Evolutionary conservation across 1,140 invertebrate species (phyloP).

Genomic region (Drosophila tropicalis): DNA sequence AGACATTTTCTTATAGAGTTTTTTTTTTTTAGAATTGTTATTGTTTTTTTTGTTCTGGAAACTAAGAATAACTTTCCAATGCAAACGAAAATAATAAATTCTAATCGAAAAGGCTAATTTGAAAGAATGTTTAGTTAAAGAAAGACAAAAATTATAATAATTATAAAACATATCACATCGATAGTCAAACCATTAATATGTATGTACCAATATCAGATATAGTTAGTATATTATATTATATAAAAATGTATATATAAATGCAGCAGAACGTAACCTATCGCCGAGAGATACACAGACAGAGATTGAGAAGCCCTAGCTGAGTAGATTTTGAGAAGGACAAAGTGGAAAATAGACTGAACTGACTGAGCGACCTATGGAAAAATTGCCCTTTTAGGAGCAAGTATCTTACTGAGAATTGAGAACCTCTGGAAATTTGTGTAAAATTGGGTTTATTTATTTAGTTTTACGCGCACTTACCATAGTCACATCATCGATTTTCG

Average conservation of each 20-base stretch:
- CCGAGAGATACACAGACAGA: not conserved
- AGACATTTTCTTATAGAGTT: slow-evolving; percentile 72
- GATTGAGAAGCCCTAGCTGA: not conserved
- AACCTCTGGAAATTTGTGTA: slow-evolving; percentile 29
- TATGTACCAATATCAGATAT: slow-evolving; percentile 73
- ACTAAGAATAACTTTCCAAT: slow-evolving; percentile 51
- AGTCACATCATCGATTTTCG: slow-evolving; percentile 99
- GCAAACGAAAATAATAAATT: slow-evolving; percentile 37
- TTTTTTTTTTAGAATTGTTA: slow-evolving; percentile 66
- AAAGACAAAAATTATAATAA: slow-evolving; percentile 31
- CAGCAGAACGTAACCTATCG: slow-evolving; percentile 33
- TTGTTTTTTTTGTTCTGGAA: slow-evolving; percentile 31
- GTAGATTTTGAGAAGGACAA: not conserved
- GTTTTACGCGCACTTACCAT: slow-evolving; percentile 91
- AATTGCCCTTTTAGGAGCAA: not conserved
- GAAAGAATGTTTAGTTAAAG: slow-evolving; percentile 25
- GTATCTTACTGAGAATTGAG: slow-evolving; percentile 1
- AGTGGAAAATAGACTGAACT: not conserved
- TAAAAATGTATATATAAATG: slow-evolving; percentile 53
- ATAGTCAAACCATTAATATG: slow-evolving; percentile 67
- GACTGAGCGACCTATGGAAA: not conserved
- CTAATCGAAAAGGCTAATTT: slow-evolving; percentile 13
- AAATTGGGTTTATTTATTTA: slow-evolving; percentile 23
- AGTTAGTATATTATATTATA: slow-evolving; percentile 32
- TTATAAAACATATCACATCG: slow-evolving; percentile 59